A percentile compares a stretch with the other conserved stretches of the same genome.
phyloP scores from a whole-genome alignment of 2,888 invertebrate species.

The Oscheius sp. region DNA sequence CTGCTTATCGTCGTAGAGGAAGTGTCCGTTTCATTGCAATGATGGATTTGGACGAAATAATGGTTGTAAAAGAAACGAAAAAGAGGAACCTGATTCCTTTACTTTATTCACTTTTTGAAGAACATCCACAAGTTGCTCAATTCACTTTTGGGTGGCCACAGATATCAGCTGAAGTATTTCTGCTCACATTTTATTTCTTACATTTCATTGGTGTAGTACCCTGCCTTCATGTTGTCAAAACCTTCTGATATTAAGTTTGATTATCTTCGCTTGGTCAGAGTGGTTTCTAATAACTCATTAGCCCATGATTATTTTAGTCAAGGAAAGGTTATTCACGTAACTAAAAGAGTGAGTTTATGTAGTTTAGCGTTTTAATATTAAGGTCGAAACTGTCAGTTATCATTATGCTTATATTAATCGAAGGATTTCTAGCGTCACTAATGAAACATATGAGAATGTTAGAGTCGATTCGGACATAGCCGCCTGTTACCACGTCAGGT shows the following conservation, averaged over 20 bases:
- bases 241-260: conserved; percentile 13
- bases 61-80: background rate
- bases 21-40: conserved; percentile 3
- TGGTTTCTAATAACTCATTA: background rate
- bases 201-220: too few species aligned
- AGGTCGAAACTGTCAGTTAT: conserved; percentile 11
- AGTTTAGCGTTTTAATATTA: too few species aligned
- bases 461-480: conserved; percentile 1
- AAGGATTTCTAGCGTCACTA: background rate
- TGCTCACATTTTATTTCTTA: too few species aligned
- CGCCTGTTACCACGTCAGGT: conserved; percentile 9
- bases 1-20: background rate
- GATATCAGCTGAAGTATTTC: background rate
- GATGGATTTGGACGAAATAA: conserved; percentile 24
- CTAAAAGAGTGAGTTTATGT: conserved; percentile 17
- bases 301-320: background rate
- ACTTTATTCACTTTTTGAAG: background rate
- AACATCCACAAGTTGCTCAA: background rate
- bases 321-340: conserved; percentile 8
- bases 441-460: background rate
- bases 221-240: too few species aligned
- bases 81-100: background rate
- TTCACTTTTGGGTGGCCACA: conserved; percentile 15
- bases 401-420: conserved; percentile 4
- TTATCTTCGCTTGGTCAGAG: background rate